These are phyloP conservation scores for Nomia melanderi DNA, from an alignment of 1,140 invertebrate species.

Conservation along the genomic window DNA sequence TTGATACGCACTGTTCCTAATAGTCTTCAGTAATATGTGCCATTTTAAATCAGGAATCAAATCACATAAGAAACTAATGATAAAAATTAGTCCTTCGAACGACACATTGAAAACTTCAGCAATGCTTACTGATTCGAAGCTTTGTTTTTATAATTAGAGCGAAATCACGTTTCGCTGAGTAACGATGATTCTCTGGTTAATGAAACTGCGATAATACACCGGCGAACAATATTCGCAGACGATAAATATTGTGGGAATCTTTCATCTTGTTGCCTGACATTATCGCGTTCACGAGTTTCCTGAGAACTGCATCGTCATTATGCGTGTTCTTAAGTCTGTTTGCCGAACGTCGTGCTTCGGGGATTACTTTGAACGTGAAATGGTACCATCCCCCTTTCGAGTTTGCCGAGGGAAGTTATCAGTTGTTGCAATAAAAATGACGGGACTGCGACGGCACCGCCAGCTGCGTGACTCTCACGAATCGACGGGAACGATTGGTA, in stretches of 20 bases:
- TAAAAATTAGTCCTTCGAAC: too few relatives aligned
- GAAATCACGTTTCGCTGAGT: too few relatives aligned
- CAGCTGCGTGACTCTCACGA: conserved; percentile 51
- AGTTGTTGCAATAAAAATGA: conserved; percentile 33
- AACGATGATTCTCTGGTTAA: too few relatives aligned
- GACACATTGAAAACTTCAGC: too few relatives aligned
- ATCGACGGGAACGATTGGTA: conserved; percentile 21
- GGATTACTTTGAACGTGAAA: conserved; percentile 46
- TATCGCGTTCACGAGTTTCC: neutral
- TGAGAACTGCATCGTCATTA: neutral
- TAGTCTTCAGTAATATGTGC: too few relatives aligned
- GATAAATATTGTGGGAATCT: neutral
- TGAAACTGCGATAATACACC: too few relatives aligned
- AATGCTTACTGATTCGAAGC: too few relatives aligned
- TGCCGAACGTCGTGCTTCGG: neutral
- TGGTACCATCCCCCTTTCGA: neutral
- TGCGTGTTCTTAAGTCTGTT: neutral
- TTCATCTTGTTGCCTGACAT: neutral
- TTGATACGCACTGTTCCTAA: too few relatives aligned
- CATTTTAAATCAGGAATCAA: too few relatives aligned
- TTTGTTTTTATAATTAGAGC: too few relatives aligned
- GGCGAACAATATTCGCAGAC: neutral
- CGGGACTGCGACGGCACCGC: conserved; percentile 22
- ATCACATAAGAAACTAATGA: too few relatives aligned
- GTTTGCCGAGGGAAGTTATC: conserved; percentile 3